Conservation (phyloP, 2,888 invertebrate species). For the Eristalis tenax region DNA sequence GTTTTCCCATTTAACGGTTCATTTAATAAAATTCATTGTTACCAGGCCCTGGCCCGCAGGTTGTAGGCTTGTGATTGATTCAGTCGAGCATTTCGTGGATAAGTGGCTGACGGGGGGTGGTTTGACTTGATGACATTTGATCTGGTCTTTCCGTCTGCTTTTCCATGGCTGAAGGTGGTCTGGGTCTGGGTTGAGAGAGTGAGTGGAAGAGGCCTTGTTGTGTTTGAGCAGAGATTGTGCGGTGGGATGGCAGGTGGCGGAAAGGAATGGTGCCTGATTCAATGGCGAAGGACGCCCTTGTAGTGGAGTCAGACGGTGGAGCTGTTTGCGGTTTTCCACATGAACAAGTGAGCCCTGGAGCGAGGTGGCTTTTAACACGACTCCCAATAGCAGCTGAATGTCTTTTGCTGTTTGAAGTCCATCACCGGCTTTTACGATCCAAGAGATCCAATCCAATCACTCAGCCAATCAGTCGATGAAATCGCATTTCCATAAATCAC, state of each 20-base stretch:
- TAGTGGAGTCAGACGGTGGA: background rate
- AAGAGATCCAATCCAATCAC: background rate
- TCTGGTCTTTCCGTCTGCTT: background rate
- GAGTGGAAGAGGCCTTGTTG: background rate
- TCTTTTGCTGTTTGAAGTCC: background rate
- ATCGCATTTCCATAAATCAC: background rate
- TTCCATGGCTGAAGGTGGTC: background rate
- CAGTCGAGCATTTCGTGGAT: background rate
- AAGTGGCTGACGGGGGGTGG: background rate
- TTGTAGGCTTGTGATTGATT: too few relatives aligned
- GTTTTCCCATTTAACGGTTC: slow-evolving; percentile 10
- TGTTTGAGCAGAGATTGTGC: background rate
- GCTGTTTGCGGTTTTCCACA: background rate
- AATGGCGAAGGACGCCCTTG: background rate
- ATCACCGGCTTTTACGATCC: background rate
- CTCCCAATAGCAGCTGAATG: background rate
- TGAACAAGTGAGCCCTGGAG: background rate
- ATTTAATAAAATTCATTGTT: slow-evolving; percentile 11
- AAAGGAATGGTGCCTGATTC: background rate
- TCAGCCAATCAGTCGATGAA: background rate
- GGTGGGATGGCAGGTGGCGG: background rate
- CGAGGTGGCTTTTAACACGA: background rate
- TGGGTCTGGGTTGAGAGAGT: background rate
- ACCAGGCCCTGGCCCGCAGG: background rate
- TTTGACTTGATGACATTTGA: background rate